Evolutionary conservation across 2,797 vertebrate species (phyloP), one percentile per base, ranked within the genome.

Genomic region (Phoeniculus purpureus): DNA sequence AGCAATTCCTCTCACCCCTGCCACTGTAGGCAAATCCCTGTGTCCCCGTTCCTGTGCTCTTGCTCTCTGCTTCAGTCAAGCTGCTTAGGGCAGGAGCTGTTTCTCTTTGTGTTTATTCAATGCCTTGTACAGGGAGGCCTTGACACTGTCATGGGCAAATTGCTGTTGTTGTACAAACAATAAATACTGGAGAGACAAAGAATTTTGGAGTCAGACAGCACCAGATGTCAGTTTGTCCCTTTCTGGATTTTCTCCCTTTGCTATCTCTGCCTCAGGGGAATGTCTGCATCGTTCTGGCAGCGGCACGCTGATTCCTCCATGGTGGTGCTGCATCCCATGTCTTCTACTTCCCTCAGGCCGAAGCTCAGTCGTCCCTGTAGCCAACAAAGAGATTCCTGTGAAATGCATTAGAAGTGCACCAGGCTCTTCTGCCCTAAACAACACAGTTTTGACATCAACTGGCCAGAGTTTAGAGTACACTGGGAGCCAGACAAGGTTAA

Each of bases 251-350:
- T 56, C 16, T 79, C 34, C 55, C 18, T 85, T 77, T 64, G 13
- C 62, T 62, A 2, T 25, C 71, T 83, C 81, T 48, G 61, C 68
- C 55, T 90, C 23, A 40, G 40, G n/a, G 64, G 50, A 58, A 81
- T 0, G 0, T 52, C 37, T 2, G 0, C 20, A 31, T 0, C 0
- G 32, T 17, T 85, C 66, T 61, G 40, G 37, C 5, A 40, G 55
- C 17, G 0, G 3, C 81, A 74, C 50, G 48, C 60, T 71, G 26
- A 65, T 85, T 85, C 23, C 26, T 81, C 26, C 9, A 2, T 9
- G 7, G 29, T 18, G 11, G 47, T 43, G 47, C 10, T 1, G 0
- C 18, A 45, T 68, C 52, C 26, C 3, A 3, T 12, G 32, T 82
- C n/a, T 81, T 51, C 58, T 43, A 65, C 66, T 75, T 82, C 60